These are phyloP conservation scores for Pangasius krempfi DNA, from an alignment of 2,797 vertebrate genomes.

Conservation along the genomic window DNA sequence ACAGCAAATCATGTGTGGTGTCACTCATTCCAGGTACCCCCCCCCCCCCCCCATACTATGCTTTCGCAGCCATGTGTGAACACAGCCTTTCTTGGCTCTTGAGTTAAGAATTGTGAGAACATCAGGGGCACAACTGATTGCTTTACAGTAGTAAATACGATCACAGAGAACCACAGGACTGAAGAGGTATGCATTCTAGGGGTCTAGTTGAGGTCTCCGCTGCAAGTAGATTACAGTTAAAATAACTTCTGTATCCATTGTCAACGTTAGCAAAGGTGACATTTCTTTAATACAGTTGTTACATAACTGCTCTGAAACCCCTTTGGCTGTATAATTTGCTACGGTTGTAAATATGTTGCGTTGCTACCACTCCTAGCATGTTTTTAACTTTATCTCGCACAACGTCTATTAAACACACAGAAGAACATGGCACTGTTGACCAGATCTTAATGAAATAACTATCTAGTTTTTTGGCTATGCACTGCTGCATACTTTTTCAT, in stretches of 20 bases:
- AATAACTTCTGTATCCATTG: neutral
- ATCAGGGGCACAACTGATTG: neutral
- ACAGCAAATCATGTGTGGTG: conserved; percentile 9
- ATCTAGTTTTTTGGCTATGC: no score
- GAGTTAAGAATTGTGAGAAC: conserved; percentile 2
- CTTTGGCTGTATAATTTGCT: neutral
- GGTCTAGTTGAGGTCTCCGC: neutral
- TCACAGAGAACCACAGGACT: neutral
- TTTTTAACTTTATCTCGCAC: neutral
- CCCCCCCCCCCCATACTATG: conserved; percentile 24
- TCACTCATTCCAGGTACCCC: neutral
- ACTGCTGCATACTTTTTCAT: neutral
- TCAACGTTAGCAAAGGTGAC: no score
- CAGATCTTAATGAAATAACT: neutral
- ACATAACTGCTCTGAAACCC: neutral
- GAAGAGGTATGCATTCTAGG: neutral
- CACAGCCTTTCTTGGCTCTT: conserved; percentile 29
- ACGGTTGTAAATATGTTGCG: neutral
- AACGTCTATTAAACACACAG: neutral
- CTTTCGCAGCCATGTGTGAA: conserved; percentile 41
- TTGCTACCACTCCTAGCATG: neutral
- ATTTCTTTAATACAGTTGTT: neutral
- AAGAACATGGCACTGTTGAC: neutral
- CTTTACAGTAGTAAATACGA: neutral
- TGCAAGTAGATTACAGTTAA: no score